These are phyloP conservation scores for Acanthisitta chloris DNA, from an alignment of 2,113 vertebrate species.

Conservation along the genomic window DNA sequence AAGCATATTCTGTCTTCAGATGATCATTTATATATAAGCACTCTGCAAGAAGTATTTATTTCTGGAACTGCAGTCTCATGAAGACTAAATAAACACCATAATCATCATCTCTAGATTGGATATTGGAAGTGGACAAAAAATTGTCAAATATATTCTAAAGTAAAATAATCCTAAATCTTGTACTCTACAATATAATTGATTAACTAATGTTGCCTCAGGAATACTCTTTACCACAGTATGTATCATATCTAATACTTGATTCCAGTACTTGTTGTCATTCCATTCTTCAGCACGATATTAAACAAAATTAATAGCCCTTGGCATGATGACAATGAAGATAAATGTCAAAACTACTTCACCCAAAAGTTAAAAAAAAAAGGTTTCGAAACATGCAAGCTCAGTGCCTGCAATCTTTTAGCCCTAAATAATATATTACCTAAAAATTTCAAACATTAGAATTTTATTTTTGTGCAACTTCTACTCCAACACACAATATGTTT, in stretches of 20 bases:
- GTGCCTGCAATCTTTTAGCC: background rate
- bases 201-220: background rate
- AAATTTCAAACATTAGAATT: background rate
- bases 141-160: background rate
- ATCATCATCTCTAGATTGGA: background rate
- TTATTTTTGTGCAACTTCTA: background rate
- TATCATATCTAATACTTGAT: background rate
- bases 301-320: background rate
- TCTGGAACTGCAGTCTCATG: background rate
- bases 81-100: background rate
- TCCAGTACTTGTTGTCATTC: background rate
- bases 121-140: background rate
- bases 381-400: background rate
- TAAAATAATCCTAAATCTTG: background rate
- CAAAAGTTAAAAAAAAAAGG: background rate
- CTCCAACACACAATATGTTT: background rate
- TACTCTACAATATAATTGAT: background rate
- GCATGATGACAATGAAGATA: background rate
- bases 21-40: background rate
- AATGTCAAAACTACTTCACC: background rate
- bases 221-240: background rate
- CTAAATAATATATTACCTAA: background rate
- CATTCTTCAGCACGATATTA: slow-evolving; percentile 1
- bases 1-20: background rate
- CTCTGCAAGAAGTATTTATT: background rate